These are phyloP conservation scores for Sinonovacula constricta DNA, from an alignment of 1,140 invertebrate species.

Conservation along the genomic window DNA sequence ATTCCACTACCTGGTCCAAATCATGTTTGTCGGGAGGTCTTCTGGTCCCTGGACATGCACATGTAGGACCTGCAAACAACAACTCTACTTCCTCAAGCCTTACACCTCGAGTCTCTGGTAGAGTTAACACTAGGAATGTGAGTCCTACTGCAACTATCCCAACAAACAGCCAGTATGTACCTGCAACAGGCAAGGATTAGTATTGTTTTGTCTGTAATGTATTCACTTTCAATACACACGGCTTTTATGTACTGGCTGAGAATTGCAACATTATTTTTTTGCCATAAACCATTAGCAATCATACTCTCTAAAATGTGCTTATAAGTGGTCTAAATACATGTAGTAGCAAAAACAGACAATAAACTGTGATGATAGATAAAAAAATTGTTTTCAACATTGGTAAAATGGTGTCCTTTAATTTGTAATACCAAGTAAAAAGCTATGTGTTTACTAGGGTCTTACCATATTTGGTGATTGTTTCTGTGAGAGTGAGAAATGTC, in stretches of 20 bases:
- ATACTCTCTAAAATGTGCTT: not conserved
- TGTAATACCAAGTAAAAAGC: no score
- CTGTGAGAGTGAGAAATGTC: slow-evolving; percentile 81
- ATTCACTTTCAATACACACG: not conserved
- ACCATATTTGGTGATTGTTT: slow-evolving; percentile 81
- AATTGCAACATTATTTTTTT: not conserved
- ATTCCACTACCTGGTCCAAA: no score
- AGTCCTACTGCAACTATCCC: slow-evolving; percentile 85
- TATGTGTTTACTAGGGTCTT: no score
- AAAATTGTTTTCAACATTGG: no score
- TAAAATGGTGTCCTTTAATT: no score
- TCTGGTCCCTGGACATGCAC: slow-evolving; percentile 39
- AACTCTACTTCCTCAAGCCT: slow-evolving; percentile 88
- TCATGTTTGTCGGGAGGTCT: no score
- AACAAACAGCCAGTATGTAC: slow-evolving; percentile 90
- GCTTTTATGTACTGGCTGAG: not conserved
- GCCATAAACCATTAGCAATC: not conserved
- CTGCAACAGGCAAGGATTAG: slow-evolving; percentile 71
- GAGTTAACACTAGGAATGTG: slow-evolving; percentile 88
- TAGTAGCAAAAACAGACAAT: not conserved
- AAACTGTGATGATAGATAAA: not conserved
- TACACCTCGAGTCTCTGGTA: slow-evolving; percentile 94
- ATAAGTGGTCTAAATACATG: not conserved
- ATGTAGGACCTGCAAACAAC: slow-evolving; percentile 61
- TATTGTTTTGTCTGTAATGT: not conserved